phyloP scores from a whole-genome alignment of 2,797 vertebrate species.

The Vireo griseus region DNA sequence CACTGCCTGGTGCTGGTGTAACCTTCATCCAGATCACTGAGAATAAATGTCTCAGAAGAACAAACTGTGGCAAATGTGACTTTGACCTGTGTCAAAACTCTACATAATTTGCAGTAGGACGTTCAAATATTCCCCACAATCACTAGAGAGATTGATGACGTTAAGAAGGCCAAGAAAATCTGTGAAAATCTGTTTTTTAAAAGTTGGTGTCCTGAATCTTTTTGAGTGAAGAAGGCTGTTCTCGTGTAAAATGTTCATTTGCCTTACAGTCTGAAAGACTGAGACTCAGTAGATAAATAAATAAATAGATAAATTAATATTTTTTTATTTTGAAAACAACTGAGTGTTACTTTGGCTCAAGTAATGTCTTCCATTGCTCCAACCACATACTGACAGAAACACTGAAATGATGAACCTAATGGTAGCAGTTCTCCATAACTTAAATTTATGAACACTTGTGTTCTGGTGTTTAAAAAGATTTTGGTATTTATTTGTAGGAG shows the following conservation, averaged over 20 bases:
- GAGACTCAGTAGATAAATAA: not conserved
- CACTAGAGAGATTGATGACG: not conserved
- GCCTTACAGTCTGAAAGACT: not conserved
- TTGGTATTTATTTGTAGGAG: not conserved
- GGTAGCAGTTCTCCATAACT: not conserved
- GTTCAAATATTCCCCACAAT: not conserved
- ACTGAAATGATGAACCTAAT: not conserved
- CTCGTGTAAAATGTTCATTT: not conserved
- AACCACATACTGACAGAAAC: too few species aligned
- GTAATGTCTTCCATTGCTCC: not conserved
- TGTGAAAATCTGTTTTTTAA: not conserved
- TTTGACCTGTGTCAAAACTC: not conserved
- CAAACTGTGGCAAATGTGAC: not conserved
- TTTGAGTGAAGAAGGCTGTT: not conserved
- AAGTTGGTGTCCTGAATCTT: not conserved
- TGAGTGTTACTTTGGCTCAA: not conserved
- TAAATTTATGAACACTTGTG: fast-evolving
- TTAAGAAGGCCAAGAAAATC: not conserved
- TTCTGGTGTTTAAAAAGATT: not conserved
- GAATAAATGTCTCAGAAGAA: not conserved
- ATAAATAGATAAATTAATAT: not conserved
- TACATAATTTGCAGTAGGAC: not conserved
- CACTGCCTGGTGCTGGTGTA: not conserved
- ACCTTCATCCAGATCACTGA: not conserved
- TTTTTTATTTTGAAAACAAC: not conserved